A percentile compares a stretch with the other conserved stretches of the same genome.
phyloP scores from a whole-genome alignment of 2,797 vertebrate genomes.

The Chaenodraco wilsoni region DNA sequence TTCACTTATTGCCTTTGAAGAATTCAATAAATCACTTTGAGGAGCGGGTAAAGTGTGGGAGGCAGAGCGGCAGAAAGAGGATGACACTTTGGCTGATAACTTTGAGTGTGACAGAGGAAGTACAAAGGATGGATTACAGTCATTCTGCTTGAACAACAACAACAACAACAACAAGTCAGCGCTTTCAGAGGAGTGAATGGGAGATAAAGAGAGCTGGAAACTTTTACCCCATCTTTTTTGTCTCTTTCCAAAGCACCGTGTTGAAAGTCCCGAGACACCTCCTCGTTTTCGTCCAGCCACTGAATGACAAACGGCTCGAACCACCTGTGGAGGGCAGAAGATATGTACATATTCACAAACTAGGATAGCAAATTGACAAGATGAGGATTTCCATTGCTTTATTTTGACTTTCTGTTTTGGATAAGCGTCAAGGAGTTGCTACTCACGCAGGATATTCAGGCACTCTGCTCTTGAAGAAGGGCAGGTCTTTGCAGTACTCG shows the following conservation, averaged over 20 bases:
- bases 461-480: slow-evolving; percentile 94
- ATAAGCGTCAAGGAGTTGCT: background rate
- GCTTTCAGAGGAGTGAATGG: slow-evolving; percentile 22
- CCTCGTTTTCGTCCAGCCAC: slow-evolving; percentile 99
- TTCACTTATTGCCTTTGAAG: slow-evolving; percentile 49
- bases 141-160: slow-evolving; percentile 48
- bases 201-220: slow-evolving; percentile 39
- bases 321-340: slow-evolving; percentile 83
- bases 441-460: slow-evolving; percentile 98
- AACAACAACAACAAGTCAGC: slow-evolving; percentile 42
- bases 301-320: slow-evolving; percentile 99
- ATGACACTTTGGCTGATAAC: slow-evolving; percentile 52
- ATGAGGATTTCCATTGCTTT: background rate
- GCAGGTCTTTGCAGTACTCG: slow-evolving; percentile 96
- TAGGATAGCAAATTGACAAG: background rate
- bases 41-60: background rate
- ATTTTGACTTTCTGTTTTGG: background rate
- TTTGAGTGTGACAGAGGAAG: slow-evolving; percentile 52
- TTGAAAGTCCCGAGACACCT: slow-evolving; percentile 96
- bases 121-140: slow-evolving; percentile 62
- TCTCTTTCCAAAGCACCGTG: slow-evolving; percentile 96
- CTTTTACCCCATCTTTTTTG: slow-evolving; percentile 97
- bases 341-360: background rate
- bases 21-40: slow-evolving; percentile 2
- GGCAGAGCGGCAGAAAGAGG: slow-evolving; percentile 11